These are phyloP conservation scores for Drosophila sulfurigaster DNA, from an alignment of 1,140 invertebrate species.

Conservation along the genomic window DNA sequence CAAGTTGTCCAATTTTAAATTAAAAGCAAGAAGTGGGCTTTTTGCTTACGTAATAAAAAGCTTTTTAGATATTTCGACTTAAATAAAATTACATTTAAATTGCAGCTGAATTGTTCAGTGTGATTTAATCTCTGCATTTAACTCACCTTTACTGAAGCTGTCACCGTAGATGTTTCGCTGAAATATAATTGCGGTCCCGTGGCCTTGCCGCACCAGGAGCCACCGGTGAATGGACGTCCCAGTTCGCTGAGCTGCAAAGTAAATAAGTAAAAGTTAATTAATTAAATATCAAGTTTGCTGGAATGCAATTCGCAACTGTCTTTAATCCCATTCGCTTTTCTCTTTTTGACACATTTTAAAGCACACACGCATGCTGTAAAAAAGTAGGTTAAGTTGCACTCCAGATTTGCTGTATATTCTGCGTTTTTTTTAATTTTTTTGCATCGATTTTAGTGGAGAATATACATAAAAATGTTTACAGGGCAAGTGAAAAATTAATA, in stretches of 20 bases:
- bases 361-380: conserved; percentile 15
- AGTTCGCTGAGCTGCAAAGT: conserved; percentile 90
- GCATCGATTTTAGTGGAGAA: conserved; percentile 13
- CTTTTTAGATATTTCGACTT: neutral
- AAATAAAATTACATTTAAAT: too few species aligned
- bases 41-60: neutral
- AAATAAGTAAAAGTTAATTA: conserved; percentile 77
- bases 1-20: conserved; percentile 70
- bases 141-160: conserved; percentile 89
- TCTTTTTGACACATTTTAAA: conserved; percentile 57
- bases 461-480: conserved; percentile 32
- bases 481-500: conserved; percentile 67
- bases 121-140: neutral
- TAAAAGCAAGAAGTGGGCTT: conserved; percentile 12
- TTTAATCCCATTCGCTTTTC: conserved; percentile 8
- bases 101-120: too few species aligned
- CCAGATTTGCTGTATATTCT: neutral
- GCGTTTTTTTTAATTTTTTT: conserved; percentile 8
- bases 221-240: conserved; percentile 92
- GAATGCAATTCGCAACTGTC: conserved; percentile 30
- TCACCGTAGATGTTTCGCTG: conserved; percentile 93
- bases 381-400: conserved; percentile 70
- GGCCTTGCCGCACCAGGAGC: conserved; percentile 93
- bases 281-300: conserved; percentile 76
- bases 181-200: conserved; percentile 92